Conservation (phyloP, 2,888 invertebrate species). For the Drosophila silvestris region DNA sequence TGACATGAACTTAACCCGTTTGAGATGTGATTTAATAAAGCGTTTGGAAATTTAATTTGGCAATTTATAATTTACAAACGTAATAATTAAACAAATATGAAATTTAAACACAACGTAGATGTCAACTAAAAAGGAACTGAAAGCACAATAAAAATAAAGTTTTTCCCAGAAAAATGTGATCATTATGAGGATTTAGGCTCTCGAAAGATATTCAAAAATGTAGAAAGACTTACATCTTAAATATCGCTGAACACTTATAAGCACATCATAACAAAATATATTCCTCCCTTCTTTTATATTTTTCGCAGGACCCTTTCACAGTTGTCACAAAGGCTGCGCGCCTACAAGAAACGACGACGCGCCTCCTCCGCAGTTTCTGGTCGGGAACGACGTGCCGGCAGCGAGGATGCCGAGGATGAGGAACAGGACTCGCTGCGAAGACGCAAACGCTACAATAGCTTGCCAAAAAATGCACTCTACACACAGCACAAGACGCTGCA, state of each 20-base stretch:
- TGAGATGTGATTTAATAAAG: neutral
- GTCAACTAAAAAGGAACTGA: neutral
- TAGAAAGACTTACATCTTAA: neutral
- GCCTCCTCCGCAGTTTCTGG: conserved; percentile 78
- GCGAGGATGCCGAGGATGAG: conserved; percentile 58
- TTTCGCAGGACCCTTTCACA: conserved; percentile 76
- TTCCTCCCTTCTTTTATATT: neutral
- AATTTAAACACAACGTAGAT: neutral
- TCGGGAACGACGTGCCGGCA: conserved; percentile 50
- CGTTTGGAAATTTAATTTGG: neutral
- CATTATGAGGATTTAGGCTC: neutral
- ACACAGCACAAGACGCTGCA: conserved; percentile 58
- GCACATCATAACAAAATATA: neutral
- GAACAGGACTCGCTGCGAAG: conserved; percentile 60
- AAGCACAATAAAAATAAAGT: neutral
- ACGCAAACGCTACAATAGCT: conserved; percentile 81
- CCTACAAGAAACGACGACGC: conserved; percentile 74
- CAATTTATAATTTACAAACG: neutral
- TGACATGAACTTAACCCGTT: neutral
- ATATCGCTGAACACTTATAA: neutral
- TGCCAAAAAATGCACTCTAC: conserved; percentile 81
- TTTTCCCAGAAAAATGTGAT: neutral
- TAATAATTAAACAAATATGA: neutral
- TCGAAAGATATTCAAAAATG: neutral
- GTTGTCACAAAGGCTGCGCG: conserved; percentile 64